Percentiles rank a stretch among this genome's conserved stretches.
These are phyloP conservation scores for Drosophila sordidula DNA, from an alignment of 2,888 invertebrate species.

Conservation along the genomic window DNA sequence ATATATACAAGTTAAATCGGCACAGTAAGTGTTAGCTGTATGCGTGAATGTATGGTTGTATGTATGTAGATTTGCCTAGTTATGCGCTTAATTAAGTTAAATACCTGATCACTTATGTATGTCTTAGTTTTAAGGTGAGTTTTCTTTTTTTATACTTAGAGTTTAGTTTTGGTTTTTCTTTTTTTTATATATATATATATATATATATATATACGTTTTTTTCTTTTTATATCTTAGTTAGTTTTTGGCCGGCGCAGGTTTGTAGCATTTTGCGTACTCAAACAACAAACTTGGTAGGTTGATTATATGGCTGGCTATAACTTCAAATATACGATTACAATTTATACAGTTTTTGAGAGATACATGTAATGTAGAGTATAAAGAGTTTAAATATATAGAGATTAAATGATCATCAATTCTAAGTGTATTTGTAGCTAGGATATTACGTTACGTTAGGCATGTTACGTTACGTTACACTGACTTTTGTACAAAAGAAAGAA, in stretches of 20 bases:
- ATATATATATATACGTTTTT: slow-evolving; percentile 6
- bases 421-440: slow-evolving; percentile 26
- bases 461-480: slow-evolving; percentile 31
- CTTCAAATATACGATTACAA: slow-evolving; percentile 74
- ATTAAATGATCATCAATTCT: slow-evolving; percentile 34
- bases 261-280: slow-evolving; percentile 81
- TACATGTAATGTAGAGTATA: slow-evolving; percentile 42
- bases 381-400: slow-evolving; percentile 28
- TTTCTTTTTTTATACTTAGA: slow-evolving; percentile 69
- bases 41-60: slow-evolving; percentile 21
- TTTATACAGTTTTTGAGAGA: slow-evolving; percentile 63
- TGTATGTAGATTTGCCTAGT: slow-evolving; percentile 24
- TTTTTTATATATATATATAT: slow-evolving; percentile 16
- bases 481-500: slow-evolving; percentile 24
- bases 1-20: slow-evolving; percentile 23
- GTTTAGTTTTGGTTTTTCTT: slow-evolving; percentile 45
- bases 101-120: slow-evolving; percentile 64
- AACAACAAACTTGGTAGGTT: slow-evolving; percentile 70
- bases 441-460: slow-evolving; percentile 30
- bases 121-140: slow-evolving; percentile 53
- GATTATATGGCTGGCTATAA: slow-evolving; percentile 75
- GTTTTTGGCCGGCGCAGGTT: slow-evolving; percentile 82
- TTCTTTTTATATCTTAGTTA: slow-evolving; percentile 51
- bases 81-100: slow-evolving; percentile 67
- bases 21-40: slow-evolving; percentile 37